Conservation (phyloP, 1,140 invertebrate genomes). For the Aphis craccivora region DNA sequence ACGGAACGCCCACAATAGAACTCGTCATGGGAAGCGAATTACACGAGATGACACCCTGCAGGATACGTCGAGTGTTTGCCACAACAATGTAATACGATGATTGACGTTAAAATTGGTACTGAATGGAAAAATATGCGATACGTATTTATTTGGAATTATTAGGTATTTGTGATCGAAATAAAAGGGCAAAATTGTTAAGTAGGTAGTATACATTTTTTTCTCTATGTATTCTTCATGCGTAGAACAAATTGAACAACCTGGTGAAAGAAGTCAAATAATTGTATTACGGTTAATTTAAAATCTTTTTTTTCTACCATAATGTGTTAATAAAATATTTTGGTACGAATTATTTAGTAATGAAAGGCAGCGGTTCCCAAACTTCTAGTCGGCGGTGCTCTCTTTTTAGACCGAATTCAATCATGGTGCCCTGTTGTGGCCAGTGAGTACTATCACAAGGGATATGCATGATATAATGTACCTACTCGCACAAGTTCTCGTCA, state of each 20-base stretch:
- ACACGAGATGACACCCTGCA: constrained; percentile 32
- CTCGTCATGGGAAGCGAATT: constrained; percentile 57
- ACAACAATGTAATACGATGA: constrained; percentile 41
- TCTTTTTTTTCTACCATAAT: background rate
- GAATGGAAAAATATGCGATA: constrained; percentile 37
- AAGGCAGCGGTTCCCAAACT: too few species aligned
- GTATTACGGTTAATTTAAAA: background rate
- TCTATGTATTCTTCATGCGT: background rate
- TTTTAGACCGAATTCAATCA: too few species aligned
- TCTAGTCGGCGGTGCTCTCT: too few species aligned
- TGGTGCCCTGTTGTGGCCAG: too few species aligned
- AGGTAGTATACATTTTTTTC: background rate
- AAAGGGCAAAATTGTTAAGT: background rate
- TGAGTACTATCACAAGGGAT: too few species aligned
- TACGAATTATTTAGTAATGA: background rate
- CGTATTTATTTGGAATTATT: background rate
- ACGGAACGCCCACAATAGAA: constrained; percentile 50
- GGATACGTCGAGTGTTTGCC: background rate
- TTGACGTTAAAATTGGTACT: constrained; percentile 46
- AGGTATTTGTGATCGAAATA: background rate
- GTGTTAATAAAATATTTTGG: background rate
- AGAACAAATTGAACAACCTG: background rate
- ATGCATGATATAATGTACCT: too few species aligned
- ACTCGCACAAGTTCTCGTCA: too few species aligned
- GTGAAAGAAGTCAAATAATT: background rate